phyloP scores from a whole-genome alignment of 2,888 invertebrate genomes.

The Polylopha cassiicola region DNA sequence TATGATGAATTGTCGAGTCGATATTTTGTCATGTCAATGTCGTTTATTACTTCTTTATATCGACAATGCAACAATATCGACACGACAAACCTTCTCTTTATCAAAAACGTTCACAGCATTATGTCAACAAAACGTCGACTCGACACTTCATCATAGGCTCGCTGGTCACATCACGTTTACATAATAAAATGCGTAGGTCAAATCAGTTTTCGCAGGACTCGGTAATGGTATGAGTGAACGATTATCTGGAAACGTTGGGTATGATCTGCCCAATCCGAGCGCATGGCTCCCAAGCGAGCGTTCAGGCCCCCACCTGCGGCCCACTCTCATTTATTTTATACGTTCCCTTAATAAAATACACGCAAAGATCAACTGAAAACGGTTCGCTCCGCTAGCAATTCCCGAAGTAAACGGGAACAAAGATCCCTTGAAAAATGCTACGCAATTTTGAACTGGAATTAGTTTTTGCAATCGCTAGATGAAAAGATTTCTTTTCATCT shows the following conservation, averaged over 20 bases:
- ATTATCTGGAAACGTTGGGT: slow-evolving; percentile 24
- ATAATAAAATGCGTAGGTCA: slow-evolving; percentile 11
- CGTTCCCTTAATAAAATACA: slow-evolving; percentile 30
- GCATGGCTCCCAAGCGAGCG: slow-evolving; percentile 24
- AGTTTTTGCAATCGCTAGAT: slow-evolving; percentile 22
- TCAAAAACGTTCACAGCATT: too few species aligned
- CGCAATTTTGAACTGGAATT: slow-evolving; percentile 22
- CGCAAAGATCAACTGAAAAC: slow-evolving; percentile 24
- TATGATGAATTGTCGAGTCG: too few species aligned
- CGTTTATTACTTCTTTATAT: too few species aligned
- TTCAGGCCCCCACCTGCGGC: slow-evolving; percentile 28
- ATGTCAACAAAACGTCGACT: too few species aligned
- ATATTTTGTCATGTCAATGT: too few species aligned
- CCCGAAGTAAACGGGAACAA: slow-evolving; percentile 14
- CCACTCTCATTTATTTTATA: slow-evolving; percentile 31
- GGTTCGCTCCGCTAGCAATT: slow-evolving; percentile 9
- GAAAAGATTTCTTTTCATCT: slow-evolving; percentile 17
- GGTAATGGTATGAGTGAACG: slow-evolving; percentile 15
- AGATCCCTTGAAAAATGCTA: slow-evolving; percentile 19
- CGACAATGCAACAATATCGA: too few species aligned
- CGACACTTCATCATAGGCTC: too few species aligned
- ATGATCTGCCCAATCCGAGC: slow-evolving; percentile 29
- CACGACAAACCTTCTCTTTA: too few species aligned
- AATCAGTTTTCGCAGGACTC: too few species aligned
- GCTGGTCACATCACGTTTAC: slow-evolving; percentile 13